phyloP scores from a whole-genome alignment of 2,797 vertebrate species.

The Eulemur mongoz region DNA sequence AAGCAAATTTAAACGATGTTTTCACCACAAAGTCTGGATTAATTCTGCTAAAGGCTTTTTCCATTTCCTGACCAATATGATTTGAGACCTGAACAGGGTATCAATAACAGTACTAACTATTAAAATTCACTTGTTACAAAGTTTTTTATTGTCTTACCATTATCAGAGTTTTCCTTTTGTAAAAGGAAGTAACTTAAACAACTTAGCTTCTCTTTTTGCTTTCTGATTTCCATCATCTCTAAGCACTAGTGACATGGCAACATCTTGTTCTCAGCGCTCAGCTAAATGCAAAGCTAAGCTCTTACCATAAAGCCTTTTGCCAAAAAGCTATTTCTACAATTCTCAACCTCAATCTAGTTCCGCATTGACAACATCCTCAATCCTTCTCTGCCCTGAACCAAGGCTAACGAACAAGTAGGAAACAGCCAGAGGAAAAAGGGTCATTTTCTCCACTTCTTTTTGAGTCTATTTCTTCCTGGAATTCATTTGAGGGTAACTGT shows the following conservation, averaged over 20 bases:
- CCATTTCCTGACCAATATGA: not conserved
- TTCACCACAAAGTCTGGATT: slow-evolving; percentile 19
- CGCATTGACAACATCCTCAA: not conserved
- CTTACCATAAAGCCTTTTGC: not conserved
- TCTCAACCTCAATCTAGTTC: not conserved
- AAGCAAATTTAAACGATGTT: not conserved
- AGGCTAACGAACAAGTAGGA: not conserved
- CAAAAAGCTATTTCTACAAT: not conserved
- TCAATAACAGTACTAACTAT: slow-evolving; percentile 27
- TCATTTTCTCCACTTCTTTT: slow-evolving; percentile 20
- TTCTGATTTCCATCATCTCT: not conserved
- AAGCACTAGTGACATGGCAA: not conserved
- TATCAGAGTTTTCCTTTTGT: not conserved
- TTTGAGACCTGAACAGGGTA: not conserved
- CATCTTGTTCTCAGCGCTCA: not conserved
- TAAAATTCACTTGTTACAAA: not conserved
- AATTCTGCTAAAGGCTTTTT: not conserved
- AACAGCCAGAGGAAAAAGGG: not conserved
- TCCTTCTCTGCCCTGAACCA: not conserved
- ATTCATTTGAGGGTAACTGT: not conserved
- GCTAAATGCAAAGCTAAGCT: not conserved
- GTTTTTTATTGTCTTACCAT: not conserved
- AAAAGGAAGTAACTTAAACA: not conserved
- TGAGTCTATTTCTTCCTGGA: not conserved
- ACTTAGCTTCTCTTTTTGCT: not conserved